Conservation (phyloP, 1,140 invertebrate species). For the Drosophila bifasciata region DNA sequence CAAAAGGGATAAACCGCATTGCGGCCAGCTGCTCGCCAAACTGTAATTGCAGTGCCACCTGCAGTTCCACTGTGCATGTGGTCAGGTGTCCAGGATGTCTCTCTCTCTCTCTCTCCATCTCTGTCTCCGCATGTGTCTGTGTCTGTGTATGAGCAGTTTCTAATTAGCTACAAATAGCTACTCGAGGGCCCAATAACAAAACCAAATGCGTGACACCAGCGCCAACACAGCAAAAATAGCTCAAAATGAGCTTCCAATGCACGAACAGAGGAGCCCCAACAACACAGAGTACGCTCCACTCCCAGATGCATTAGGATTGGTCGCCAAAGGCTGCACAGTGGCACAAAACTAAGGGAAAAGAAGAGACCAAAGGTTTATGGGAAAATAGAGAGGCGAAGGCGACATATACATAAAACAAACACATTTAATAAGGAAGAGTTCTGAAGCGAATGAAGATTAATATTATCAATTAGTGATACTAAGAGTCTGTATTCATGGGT, state of each 20-base stretch:
- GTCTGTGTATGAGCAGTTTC: constrained; percentile 46
- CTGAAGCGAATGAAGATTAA: too few species aligned
- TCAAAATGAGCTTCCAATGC: constrained; percentile 19
- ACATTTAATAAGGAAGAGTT: too few species aligned
- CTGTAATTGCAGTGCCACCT: constrained; percentile 59
- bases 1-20: constrained; percentile 24
- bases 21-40: constrained; percentile 31
- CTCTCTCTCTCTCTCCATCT: not conserved
- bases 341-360: not conserved
- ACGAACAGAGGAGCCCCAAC: constrained; percentile 17
- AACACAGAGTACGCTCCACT: constrained; percentile 9
- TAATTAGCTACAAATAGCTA: constrained; percentile 72
- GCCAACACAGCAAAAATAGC: constrained; percentile 54
- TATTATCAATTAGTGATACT: too few species aligned
- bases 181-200: constrained; percentile 69
- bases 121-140: too few species aligned
- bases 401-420: too few species aligned
- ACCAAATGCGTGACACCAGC: constrained; percentile 46
- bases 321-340: constrained; percentile 20
- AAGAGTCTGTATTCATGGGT: too few species aligned
- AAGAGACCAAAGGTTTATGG: not conserved
- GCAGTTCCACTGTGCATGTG: not conserved
- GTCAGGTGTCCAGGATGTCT: too few species aligned
- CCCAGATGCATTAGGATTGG: constrained; percentile 39
- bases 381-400: not conserved